These are phyloP conservation scores for Harlomillsia oculata DNA, from an alignment of 1,140 invertebrate genomes.

Conservation along the genomic window DNA sequence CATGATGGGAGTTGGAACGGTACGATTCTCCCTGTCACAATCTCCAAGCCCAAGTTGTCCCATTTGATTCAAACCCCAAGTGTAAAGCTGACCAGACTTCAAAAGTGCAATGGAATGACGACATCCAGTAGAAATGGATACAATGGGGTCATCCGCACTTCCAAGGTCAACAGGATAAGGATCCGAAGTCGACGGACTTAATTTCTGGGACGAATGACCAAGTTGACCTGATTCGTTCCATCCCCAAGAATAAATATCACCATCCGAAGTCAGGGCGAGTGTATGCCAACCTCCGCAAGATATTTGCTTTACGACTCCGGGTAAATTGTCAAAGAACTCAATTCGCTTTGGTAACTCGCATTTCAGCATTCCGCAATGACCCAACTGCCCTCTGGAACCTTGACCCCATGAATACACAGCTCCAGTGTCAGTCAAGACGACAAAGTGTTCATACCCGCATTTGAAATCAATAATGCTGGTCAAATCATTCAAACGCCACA, in stretches of 20 bases:
- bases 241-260: slow-evolving; percentile 46
- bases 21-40: slow-evolving; percentile 1
- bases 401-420: slow-evolving; percentile 67
- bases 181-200: slow-evolving; percentile 1
- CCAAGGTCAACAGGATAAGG: slow-evolving; percentile 35
- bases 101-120: slow-evolving; percentile 76
- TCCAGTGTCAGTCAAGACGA: slow-evolving; percentile 56
- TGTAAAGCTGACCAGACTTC: slow-evolving; percentile 53
- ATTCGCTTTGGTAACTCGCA: slow-evolving; percentile 21
- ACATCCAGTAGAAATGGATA: slow-evolving; percentile 58
- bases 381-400: slow-evolving; percentile 70
- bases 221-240: slow-evolving; percentile 15
- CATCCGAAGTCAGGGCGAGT: slow-evolving; percentile 40
- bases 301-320: slow-evolving; percentile 51
- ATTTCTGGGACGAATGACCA: slow-evolving; percentile 14
- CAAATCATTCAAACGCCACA: slow-evolving; percentile 3
- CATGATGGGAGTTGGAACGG: neutral
- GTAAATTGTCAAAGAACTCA: slow-evolving; percentile 35
- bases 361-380: slow-evolving; percentile 49
- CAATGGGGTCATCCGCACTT: slow-evolving; percentile 22
- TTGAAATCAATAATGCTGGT: slow-evolving; percentile 52
- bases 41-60: slow-evolving; percentile 58
- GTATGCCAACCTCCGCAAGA: slow-evolving; percentile 48
- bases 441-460: slow-evolving; percentile 49
- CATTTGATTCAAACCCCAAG: slow-evolving; percentile 78